Percentiles rank a stretch among this genome's conserved stretches.
These are phyloP conservation scores for Poeciliopsis infans DNA, from an alignment of 2,797 vertebrate genomes.

Conservation along the genomic window DNA sequence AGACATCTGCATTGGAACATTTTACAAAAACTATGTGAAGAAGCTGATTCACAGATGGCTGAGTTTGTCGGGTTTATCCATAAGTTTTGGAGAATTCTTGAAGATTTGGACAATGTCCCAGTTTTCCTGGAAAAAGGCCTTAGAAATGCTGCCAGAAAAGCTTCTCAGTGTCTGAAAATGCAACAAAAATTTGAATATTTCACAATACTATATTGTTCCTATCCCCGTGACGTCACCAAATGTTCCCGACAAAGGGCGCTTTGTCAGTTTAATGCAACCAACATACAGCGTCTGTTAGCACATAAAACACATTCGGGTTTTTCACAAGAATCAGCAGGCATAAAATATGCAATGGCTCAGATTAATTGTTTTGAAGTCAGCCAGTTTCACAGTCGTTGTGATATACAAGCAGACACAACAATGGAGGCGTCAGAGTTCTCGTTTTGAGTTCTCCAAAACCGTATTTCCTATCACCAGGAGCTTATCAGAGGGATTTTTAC, in stretches of 20 bases:
- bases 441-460: not conserved
- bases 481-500: not conserved
- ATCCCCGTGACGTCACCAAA: not conserved
- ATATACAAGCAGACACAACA: not conserved
- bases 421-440: not conserved
- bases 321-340: not conserved
- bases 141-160: too few species aligned
- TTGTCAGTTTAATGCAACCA: not conserved
- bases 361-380: not conserved
- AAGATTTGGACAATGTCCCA: not conserved
- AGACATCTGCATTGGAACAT: not conserved
- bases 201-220: not conserved
- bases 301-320: not conserved
- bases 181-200: not conserved
- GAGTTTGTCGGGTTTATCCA: not conserved
- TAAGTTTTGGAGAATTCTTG: not conserved
- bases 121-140: not conserved
- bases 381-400: not conserved
- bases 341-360: not conserved
- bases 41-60: not conserved
- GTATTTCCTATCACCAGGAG: not conserved
- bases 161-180: not conserved
- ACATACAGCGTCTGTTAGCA: not conserved
- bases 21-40: not conserved
- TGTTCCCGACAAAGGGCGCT: not conserved